phyloP scores from a whole-genome alignment of 2,888 invertebrate species.

The Stenurella melanura region DNA sequence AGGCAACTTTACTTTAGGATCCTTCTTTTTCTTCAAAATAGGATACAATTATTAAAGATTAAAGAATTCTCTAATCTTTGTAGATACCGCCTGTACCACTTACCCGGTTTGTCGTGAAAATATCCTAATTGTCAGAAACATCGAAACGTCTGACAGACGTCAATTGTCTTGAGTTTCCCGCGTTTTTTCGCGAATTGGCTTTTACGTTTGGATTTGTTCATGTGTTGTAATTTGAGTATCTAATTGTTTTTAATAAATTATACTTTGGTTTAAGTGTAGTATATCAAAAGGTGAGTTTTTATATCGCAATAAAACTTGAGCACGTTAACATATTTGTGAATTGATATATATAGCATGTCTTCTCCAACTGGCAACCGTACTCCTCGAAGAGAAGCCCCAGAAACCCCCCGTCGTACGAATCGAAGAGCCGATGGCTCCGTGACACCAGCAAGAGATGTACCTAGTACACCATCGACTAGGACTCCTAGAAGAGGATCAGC shows the following conservation, averaged over 20 bases:
- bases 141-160: too few species aligned
- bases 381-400: constrained; percentile 47
- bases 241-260: not conserved
- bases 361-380: constrained; percentile 48
- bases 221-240: too few species aligned
- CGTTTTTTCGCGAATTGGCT: not conserved
- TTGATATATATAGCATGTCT: constrained; percentile 47
- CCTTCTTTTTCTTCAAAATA: too few species aligned
- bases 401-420: constrained; percentile 48
- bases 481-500: constrained; percentile 48
- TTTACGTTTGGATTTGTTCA: not conserved
- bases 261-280: not conserved
- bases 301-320: not conserved
- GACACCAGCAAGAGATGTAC: constrained; percentile 50
- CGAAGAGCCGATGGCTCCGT: constrained; percentile 44
- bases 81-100: too few species aligned
- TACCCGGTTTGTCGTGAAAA: too few species aligned
- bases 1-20: too few species aligned
- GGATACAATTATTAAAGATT: too few species aligned
- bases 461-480: constrained; percentile 32
- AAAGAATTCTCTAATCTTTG: too few species aligned
- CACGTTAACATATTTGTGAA: not conserved
- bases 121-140: too few species aligned
- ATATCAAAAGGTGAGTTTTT: constrained; percentile 11
- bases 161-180: not conserved